Conservation (phyloP, 2,113 vertebrate genomes). For the Phasianus colchicus region DNA sequence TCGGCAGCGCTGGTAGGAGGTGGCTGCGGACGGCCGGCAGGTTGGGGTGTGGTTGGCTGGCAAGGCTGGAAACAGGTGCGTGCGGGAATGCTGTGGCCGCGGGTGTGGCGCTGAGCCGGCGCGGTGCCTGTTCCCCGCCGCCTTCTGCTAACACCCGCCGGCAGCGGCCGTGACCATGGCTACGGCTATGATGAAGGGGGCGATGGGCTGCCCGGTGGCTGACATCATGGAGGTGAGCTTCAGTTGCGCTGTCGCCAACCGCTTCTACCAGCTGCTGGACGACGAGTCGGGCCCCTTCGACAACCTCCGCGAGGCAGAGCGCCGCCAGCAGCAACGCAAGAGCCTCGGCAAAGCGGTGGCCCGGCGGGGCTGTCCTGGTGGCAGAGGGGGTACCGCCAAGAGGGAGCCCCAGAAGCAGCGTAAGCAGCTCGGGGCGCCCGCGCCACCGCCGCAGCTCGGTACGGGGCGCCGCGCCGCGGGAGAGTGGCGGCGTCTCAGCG, state of each 20-base stretch:
- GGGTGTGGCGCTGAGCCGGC: too few relatives aligned
- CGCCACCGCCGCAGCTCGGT: not conserved
- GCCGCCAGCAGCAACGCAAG: conserved; percentile 74
- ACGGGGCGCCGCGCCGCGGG: not conserved
- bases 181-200: conserved; percentile 67
- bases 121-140: too few relatives aligned
- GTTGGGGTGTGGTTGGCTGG: not conserved
- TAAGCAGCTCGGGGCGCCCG: conserved; percentile 31
- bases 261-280: conserved; percentile 89
- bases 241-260: conserved; percentile 87
- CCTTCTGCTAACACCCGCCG: too few relatives aligned
- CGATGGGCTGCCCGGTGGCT: conserved; percentile 52
- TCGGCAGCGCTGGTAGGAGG: not conserved
- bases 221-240: conserved; percentile 79
- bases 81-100: too few relatives aligned
- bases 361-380: conserved; percentile 13
- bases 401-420: conserved; percentile 76
- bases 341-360: not conserved
- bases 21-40: not conserved
- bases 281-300: conserved; percentile 92
- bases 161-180: too few relatives aligned
- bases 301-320: conserved; percentile 79
- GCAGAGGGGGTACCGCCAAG: conserved; percentile 57
- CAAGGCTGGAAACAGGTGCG: not conserved
- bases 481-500: too few relatives aligned